phyloP scores from a whole-genome alignment of 1,140 invertebrate genomes.

The Thaumatotibia leucotreta region DNA sequence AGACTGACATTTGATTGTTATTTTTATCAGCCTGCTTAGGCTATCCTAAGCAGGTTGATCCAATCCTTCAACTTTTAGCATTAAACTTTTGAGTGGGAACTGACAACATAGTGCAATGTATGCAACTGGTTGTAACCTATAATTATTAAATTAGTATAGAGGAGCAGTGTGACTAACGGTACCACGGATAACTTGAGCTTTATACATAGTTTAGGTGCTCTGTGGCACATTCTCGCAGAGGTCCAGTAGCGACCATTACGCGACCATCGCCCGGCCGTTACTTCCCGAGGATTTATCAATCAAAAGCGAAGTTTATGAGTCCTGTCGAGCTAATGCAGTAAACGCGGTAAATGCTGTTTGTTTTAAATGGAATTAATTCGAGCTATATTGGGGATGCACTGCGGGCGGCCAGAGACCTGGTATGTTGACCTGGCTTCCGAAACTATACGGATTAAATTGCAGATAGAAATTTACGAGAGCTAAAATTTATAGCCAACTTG shows the following conservation, averaged over 20 bases:
- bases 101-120: too few relatives aligned
- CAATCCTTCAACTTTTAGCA: too few relatives aligned
- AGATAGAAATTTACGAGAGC: not conserved
- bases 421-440: constrained; percentile 2
- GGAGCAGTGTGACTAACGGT: too few relatives aligned
- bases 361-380: constrained; percentile 41
- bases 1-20: too few relatives aligned
- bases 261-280: constrained; percentile 32
- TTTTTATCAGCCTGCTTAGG: too few relatives aligned
- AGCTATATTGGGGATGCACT: constrained; percentile 42
- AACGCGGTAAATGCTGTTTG: constrained; percentile 34
- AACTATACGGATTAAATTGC: not conserved
- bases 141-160: too few relatives aligned
- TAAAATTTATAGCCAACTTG: not conserved
- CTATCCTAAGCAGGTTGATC: too few relatives aligned
- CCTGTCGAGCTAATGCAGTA: constrained; percentile 32
- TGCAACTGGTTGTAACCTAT: too few relatives aligned
- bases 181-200: too few relatives aligned
- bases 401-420: constrained; percentile 51
- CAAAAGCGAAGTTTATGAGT: constrained; percentile 45
- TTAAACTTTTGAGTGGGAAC: too few relatives aligned
- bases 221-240: constrained; percentile 26
- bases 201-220: too few relatives aligned
- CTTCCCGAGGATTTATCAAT: constrained; percentile 38
- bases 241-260: constrained; percentile 34